Conservation (phyloP, 2,797 vertebrate species). For the Ctenosaura bakeri region DNA sequence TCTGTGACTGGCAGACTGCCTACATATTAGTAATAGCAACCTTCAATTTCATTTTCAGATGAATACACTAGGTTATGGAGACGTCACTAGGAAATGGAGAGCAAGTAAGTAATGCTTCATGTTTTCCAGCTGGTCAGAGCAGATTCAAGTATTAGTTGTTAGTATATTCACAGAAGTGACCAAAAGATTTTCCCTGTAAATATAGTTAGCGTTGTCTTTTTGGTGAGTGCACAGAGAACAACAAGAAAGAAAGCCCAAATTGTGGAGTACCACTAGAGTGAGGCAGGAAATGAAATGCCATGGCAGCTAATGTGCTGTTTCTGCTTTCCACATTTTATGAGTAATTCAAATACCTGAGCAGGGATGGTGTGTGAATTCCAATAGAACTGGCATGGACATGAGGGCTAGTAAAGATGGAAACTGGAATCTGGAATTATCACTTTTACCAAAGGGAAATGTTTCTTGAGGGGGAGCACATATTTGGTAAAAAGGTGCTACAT, state of each 20-base stretch:
- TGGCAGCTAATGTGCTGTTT: neutral
- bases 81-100: constrained; percentile 15
- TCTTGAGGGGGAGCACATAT: too few relatives aligned
- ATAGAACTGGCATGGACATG: neutral
- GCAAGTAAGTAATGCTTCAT: neutral
- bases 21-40: neutral
- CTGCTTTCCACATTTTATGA: neutral
- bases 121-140: neutral
- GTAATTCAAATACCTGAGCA: neutral
- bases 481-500: too few relatives aligned
- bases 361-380: neutral
- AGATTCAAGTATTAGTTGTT: constrained; percentile 12
- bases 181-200: neutral
- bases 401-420: neutral
- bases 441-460: too few relatives aligned
- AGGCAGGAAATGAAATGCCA: neutral
- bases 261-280: too few relatives aligned
- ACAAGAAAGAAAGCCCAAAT: neutral
- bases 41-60: constrained; percentile 24
- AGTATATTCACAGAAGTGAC: neutral
- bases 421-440: neutral
- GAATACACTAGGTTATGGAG: neutral
- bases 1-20: too few relatives aligned
- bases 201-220: neutral
- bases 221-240: neutral